Conservation (phyloP, 1,140 invertebrate genomes). For the Neodiprion lecontei region DNA sequence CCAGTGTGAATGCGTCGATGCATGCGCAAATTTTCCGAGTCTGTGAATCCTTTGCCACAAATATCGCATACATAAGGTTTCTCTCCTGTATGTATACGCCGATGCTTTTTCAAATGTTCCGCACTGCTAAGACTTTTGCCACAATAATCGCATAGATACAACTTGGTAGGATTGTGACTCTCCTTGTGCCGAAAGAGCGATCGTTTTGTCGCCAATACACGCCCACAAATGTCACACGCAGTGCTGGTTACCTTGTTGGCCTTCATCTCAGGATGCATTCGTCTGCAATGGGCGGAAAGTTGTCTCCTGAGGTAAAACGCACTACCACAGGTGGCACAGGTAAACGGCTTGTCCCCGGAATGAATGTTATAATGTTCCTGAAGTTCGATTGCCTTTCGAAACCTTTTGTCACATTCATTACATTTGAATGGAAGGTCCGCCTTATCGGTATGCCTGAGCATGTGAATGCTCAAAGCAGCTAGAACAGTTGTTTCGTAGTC, state of each 20-base stretch:
- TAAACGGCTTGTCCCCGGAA: slow-evolving; percentile 63
- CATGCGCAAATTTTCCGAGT: slow-evolving; percentile 59
- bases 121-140: slow-evolving; percentile 77
- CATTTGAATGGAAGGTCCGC: slow-evolving; percentile 67
- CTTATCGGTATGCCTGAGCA: slow-evolving; percentile 52
- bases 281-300: slow-evolving; percentile 52
- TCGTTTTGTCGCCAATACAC: slow-evolving; percentile 55
- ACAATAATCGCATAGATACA: slow-evolving; percentile 75
- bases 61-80: slow-evolving; percentile 75
- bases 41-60: slow-evolving; percentile 63
- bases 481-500: slow-evolving; percentile 58
- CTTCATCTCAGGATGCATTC: slow-evolving; percentile 54
- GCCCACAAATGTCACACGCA: slow-evolving; percentile 59
- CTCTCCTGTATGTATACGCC: slow-evolving; percentile 75
- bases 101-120: slow-evolving; percentile 75
- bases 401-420: slow-evolving; percentile 68
- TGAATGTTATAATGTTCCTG: slow-evolving; percentile 61
- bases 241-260: slow-evolving; percentile 56
- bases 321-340: slow-evolving; percentile 65
- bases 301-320: slow-evolving; percentile 60
- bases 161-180: slow-evolving; percentile 67
- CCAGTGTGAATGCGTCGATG: slow-evolving; percentile 62
- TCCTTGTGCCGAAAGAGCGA: slow-evolving; percentile 68
- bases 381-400: slow-evolving; percentile 61
- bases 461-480: slow-evolving; percentile 52